phyloP scores from a whole-genome alignment of 2,888 invertebrate species.

The Cataglyphis albicans region DNA sequence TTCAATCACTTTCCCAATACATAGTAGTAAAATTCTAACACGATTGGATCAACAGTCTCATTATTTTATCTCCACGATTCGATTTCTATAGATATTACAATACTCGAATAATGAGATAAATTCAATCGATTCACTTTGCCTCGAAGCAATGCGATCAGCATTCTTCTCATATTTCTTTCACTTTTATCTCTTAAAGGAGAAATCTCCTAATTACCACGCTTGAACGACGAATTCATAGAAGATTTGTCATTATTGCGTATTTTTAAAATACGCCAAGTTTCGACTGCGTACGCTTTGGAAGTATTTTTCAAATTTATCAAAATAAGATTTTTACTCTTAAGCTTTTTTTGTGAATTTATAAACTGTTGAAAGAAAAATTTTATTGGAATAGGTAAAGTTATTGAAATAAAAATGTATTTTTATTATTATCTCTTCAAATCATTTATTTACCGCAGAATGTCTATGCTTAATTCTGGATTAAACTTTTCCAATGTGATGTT shows the following conservation, averaged over 20 bases:
- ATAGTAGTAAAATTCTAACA: conserved; percentile 37
- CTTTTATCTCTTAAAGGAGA: background rate
- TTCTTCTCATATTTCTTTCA: conserved; percentile 40
- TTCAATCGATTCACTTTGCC: conserved; percentile 37
- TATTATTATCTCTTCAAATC: background rate
- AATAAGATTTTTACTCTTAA: conserved; percentile 2
- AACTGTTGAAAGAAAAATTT: background rate
- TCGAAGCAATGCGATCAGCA: conserved; percentile 45
- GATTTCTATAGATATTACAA: conserved; percentile 34
- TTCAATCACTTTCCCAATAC: conserved; percentile 19
- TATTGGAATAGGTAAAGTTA: background rate
- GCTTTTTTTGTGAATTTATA: background rate
- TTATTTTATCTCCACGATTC: conserved; percentile 46
- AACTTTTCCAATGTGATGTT: background rate
- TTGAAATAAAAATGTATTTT: background rate
- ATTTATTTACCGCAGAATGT: background rate
- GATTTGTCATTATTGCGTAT: background rate
- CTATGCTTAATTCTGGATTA: background rate
- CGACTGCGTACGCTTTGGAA: background rate
- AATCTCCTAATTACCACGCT: conserved; percentile 35
- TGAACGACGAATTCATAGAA: background rate
- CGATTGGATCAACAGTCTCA: conserved; percentile 54
- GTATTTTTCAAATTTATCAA: background rate
- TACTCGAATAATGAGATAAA: conserved; percentile 50
- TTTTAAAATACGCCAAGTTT: background rate